phyloP scores from a whole-genome alignment of 2,888 invertebrate species.

The Phasia obesa region DNA sequence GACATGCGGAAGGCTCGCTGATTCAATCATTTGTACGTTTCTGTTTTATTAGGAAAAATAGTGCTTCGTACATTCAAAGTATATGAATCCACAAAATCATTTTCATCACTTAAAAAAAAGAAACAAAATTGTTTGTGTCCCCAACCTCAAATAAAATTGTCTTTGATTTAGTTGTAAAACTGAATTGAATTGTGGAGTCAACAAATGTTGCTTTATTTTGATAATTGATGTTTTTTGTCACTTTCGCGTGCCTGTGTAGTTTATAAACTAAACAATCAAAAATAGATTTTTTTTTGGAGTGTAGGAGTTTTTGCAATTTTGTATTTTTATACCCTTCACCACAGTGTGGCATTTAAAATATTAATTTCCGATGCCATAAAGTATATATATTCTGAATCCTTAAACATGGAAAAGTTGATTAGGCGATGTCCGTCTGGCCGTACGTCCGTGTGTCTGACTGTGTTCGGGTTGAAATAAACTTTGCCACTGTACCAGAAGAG shows the following conservation, averaged over 20 bases:
- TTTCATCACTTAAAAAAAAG: constrained; percentile 10
- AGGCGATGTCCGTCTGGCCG: too few relatives aligned
- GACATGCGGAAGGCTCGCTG: constrained; percentile 68
- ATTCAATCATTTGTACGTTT: constrained; percentile 52
- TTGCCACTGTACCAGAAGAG: too few relatives aligned
- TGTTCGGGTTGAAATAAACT: too few relatives aligned
- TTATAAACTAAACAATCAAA: neutral
- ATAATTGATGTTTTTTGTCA: neutral
- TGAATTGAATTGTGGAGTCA: constrained; percentile 48
- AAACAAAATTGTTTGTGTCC: constrained; percentile 37
- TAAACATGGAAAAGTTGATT: too few relatives aligned
- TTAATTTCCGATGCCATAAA: too few relatives aligned
- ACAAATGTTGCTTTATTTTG: neutral
- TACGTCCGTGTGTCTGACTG: too few relatives aligned
- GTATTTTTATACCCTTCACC: too few relatives aligned
- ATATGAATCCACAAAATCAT: constrained; percentile 26
- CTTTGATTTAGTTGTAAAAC: constrained; percentile 36
- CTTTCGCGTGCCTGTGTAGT: neutral
- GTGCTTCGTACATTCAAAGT: neutral
- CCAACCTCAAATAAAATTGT: constrained; percentile 18
- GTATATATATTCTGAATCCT: too few relatives aligned
- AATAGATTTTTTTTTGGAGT: too few relatives aligned
- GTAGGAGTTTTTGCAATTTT: too few relatives aligned
- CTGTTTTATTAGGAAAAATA: constrained; percentile 65
- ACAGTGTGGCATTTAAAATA: too few relatives aligned